These are phyloP conservation scores for Rhinolophus ferrumequinum DNA, from an alignment of 2,113 vertebrate species.

Conservation along the genomic window DNA sequence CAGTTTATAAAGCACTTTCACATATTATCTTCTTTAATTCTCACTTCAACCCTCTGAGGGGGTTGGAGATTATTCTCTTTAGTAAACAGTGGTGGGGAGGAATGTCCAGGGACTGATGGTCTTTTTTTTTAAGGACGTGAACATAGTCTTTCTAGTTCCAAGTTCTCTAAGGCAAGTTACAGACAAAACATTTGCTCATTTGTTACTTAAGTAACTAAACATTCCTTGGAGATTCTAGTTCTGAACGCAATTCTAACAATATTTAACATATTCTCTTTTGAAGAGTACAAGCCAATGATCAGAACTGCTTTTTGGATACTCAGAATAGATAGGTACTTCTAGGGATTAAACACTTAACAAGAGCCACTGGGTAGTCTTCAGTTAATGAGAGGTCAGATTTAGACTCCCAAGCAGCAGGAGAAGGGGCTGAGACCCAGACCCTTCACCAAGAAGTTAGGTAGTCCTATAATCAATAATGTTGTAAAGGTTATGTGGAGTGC, in stretches of 20 bases:
- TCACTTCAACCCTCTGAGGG: background rate
- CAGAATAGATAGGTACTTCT: background rate
- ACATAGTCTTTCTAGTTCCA: background rate
- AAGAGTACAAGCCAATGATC: background rate
- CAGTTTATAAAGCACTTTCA: background rate
- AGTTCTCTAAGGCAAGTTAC: background rate
- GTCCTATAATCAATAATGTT: no score
- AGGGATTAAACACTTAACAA: background rate
- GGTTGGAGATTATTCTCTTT: background rate
- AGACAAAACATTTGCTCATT: background rate
- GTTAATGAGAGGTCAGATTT: background rate
- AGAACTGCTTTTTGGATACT: background rate
- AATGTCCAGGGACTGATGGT: background rate
- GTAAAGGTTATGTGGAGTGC: no score
- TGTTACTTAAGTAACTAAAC: background rate
- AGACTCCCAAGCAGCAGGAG: background rate
- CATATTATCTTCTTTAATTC: background rate
- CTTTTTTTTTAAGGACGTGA: background rate
- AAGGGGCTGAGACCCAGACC: background rate
- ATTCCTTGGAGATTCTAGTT: background rate
- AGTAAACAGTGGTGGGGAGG: background rate
- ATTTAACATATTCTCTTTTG: background rate
- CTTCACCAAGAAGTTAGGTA: background rate
- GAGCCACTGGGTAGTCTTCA: background rate
- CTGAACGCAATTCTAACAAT: background rate